Percentiles rank a stretch among this genome's conserved stretches.
phyloP scores from a whole-genome alignment of 2,888 invertebrate genomes.

The Epinotia bilunana region DNA sequence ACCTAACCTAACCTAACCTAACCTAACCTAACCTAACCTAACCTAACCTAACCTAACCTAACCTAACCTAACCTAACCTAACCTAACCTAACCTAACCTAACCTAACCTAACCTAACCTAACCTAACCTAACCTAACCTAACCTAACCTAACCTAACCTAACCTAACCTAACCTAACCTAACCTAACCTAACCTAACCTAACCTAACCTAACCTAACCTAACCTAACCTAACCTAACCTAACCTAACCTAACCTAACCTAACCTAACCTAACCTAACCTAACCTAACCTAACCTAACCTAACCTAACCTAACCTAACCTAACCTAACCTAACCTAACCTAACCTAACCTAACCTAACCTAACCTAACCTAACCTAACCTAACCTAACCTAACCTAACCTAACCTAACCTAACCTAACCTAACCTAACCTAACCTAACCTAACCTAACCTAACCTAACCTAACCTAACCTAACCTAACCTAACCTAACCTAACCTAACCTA shows the following conservation, averaged over 20 bases:
- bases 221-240: slow-evolving; percentile 47
- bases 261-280: slow-evolving; percentile 46
- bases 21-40: slow-evolving; percentile 19
- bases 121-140: slow-evolving; percentile 17
- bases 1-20: slow-evolving; percentile 19
- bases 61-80: slow-evolving; percentile 15
- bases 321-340: slow-evolving; percentile 46
- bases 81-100: slow-evolving; percentile 17
- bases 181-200: slow-evolving; percentile 17
- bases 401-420: slow-evolving; percentile 46
- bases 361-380: slow-evolving; percentile 46
- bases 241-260: slow-evolving; percentile 47
- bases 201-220: slow-evolving; percentile 36
- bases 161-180: slow-evolving; percentile 32
- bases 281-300: slow-evolving; percentile 46
- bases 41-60: slow-evolving; percentile 19
- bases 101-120: slow-evolving; percentile 19
- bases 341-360: slow-evolving; percentile 45
- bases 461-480: slow-evolving; percentile 47
- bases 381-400: slow-evolving; percentile 47
- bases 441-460: slow-evolving; percentile 47
- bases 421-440: slow-evolving; percentile 47
- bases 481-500: slow-evolving; percentile 47
- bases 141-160: slow-evolving; percentile 19
- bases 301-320: slow-evolving; percentile 46